Percentiles rank a stretch among this genome's conserved stretches.
phyloP scores from a whole-genome alignment of 1,140 invertebrate genomes.

The Drosophila setifemur region DNA sequence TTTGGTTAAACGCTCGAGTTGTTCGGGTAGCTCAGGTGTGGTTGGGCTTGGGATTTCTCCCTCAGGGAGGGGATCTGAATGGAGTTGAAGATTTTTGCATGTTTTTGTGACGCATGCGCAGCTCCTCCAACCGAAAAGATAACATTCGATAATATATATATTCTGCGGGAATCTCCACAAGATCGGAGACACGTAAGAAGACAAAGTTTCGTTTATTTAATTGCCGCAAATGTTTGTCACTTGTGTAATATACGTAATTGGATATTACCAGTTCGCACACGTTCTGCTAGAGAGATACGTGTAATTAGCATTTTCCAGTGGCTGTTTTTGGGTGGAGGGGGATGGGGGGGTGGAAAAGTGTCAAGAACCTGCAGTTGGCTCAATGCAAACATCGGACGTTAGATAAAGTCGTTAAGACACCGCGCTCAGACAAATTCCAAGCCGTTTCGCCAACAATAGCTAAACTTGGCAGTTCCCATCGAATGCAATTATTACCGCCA shows the following conservation, averaged over 20 bases:
- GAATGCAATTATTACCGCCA: constrained; percentile 29
- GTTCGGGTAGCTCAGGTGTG: constrained; percentile 26
- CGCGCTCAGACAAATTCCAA: not conserved
- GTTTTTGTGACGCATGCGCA: constrained; percentile 57
- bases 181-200: constrained; percentile 54
- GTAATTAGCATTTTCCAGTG: constrained; percentile 44
- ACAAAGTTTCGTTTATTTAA: constrained; percentile 58
- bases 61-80: not conserved
- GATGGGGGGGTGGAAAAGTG: constrained; percentile 5
- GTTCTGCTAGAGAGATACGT: constrained; percentile 49
- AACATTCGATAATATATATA: constrained; percentile 33
- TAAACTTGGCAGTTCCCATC: constrained; percentile 29
- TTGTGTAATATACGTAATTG: constrained; percentile 62
- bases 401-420: constrained; percentile 46
- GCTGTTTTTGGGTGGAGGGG: not conserved
- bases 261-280: constrained; percentile 56
- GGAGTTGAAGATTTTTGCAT: not conserved
- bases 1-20: constrained; percentile 55
- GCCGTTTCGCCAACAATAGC: constrained; percentile 25
- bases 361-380: constrained; percentile 34
- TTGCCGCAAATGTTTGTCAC: constrained; percentile 69
- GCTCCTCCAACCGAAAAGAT: constrained; percentile 32
- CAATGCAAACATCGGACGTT: constrained; percentile 28
- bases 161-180: constrained; percentile 1
- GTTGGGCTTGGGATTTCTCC: not conserved